Percentiles rank a stretch among this genome's conserved stretches.
Conservation (phyloP, 2,797 vertebrate genomes). For the Myotis pilosus region DNA sequence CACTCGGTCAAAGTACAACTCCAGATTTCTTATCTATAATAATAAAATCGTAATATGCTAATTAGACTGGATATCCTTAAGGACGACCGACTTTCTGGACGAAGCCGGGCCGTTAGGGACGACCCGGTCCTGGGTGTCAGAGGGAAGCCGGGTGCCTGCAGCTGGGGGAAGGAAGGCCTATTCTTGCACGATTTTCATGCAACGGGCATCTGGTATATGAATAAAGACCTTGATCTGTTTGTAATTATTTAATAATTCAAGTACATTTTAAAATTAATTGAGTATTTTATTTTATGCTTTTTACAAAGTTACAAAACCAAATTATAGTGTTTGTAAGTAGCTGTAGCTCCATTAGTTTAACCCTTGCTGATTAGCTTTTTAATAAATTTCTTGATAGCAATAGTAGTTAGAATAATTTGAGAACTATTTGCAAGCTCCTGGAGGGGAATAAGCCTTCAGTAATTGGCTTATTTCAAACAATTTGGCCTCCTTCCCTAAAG, state of each 20-base stretch:
- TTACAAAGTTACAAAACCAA: constrained; percentile 39
- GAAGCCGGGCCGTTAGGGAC: too few relatives aligned
- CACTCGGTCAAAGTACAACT: not conserved
- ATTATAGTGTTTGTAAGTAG: constrained; percentile 37
- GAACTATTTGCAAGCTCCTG: constrained; percentile 4
- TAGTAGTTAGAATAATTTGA: constrained; percentile 57
- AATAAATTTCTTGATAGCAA: constrained; percentile 44
- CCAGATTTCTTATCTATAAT: not conserved
- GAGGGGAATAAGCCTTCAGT: not conserved
- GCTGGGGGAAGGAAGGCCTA: too few relatives aligned
- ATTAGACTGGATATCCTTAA: too few relatives aligned
- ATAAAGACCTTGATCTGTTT: constrained; percentile 30
- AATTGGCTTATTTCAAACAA: constrained; percentile 44
- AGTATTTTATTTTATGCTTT: constrained; percentile 57
- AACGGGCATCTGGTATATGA: not conserved
- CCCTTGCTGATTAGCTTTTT: constrained; percentile 54
- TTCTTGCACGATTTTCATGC: too few relatives aligned
- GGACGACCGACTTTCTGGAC: too few relatives aligned
- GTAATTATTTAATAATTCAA: constrained; percentile 57
- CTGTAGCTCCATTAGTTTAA: constrained; percentile 48
- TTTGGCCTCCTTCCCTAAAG: constrained; percentile 42
- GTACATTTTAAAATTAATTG: constrained; percentile 42
- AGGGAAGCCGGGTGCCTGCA: too few relatives aligned
- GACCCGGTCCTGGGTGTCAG: too few relatives aligned
- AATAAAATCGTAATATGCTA: too few relatives aligned